A percentile compares a stretch with the other conserved stretches of the same genome.
Evolutionary conservation across 1,140 invertebrate species (phyloP).

Genomic region (Sogatella furcifera): DNA sequence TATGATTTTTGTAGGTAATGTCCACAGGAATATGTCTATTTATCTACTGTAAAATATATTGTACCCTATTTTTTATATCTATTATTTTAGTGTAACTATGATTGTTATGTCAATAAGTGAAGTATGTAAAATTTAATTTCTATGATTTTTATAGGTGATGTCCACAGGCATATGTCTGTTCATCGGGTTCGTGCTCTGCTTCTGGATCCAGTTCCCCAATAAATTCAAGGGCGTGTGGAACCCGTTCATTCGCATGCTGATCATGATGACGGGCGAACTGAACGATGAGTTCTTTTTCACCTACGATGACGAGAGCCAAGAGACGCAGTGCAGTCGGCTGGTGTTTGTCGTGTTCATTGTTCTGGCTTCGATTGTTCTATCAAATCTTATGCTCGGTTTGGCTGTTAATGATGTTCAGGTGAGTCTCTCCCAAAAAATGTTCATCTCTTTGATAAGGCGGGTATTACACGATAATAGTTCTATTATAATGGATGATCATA

Average conservation of each 20-base stretch:
- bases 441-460: too few species aligned
- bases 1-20: slow-evolving; percentile 26
- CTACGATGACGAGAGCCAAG: slow-evolving; percentile 32
- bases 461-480: too few species aligned
- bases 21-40: too few species aligned
- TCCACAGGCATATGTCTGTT: slow-evolving; percentile 38
- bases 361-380: slow-evolving; percentile 31
- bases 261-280: slow-evolving; percentile 45
- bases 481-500: too few species aligned
- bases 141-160: slow-evolving; percentile 26
- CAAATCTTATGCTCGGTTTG: slow-evolving; percentile 33
- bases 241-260: slow-evolving; percentile 37
- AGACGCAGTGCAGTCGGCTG: slow-evolving; percentile 20
- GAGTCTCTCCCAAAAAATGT: slow-evolving; percentile 19
- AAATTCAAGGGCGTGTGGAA: slow-evolving; percentile 34
- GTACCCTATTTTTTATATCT: too few species aligned
- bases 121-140: too few species aligned
- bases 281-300: slow-evolving; percentile 27
- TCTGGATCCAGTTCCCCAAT: slow-evolving; percentile 36
- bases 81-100: too few species aligned
- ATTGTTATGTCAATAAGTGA: too few species aligned
- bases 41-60: too few species aligned
- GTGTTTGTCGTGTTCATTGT: slow-evolving; percentile 27
- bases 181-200: slow-evolving; percentile 41
- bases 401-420: slow-evolving; percentile 32